phyloP scores from a whole-genome alignment of 2,888 invertebrate genomes.

The Deroplatys truncata region DNA sequence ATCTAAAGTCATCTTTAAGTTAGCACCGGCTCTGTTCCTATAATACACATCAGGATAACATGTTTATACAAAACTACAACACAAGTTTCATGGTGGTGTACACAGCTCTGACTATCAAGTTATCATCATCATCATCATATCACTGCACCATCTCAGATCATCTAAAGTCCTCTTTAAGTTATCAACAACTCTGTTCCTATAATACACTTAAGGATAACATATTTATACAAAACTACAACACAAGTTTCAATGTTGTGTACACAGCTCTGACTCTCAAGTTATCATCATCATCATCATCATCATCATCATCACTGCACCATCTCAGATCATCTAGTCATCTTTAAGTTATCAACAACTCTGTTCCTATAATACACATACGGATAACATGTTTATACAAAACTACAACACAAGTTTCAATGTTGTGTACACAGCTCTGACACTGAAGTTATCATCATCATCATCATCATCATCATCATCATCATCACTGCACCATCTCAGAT shows the following conservation, averaged over 20 bases:
- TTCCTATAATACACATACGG: background rate
- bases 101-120: conserved; percentile 62
- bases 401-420: conserved; percentile 56
- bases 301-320: too few species aligned
- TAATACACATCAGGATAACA: background rate
- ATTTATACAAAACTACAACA: too few species aligned
- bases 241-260: conserved; percentile 52
- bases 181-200: background rate
- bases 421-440: conserved; percentile 56
- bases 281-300: conserved; percentile 50
- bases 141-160: background rate
- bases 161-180: background rate
- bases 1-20: background rate
- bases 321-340: conserved; percentile 12
- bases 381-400: too few species aligned
- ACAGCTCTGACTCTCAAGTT: conserved; percentile 63
- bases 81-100: conserved; percentile 54
- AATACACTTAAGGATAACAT: too few species aligned
- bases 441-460: conserved; percentile 57
- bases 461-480: too few species aligned
- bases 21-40: background rate
- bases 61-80: too few species aligned
- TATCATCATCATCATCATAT: conserved; percentile 51
- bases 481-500: background rate
- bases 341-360: background rate